Evolutionary conservation across 2,888 invertebrate species (phyloP).

Genomic region (Archips xylosteana): DNA sequence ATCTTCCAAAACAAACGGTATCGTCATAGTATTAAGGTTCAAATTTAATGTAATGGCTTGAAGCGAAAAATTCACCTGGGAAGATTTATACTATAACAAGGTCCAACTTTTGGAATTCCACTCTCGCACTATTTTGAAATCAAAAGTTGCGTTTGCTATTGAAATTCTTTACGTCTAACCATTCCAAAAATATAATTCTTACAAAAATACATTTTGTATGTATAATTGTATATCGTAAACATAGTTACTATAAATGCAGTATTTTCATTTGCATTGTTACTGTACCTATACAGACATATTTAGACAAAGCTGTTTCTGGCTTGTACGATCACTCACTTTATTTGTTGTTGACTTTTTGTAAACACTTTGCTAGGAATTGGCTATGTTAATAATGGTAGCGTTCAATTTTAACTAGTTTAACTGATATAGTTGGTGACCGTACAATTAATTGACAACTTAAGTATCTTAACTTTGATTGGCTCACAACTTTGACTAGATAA

Average conservation of each 20-base stretch:
- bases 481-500: constrained; percentile 34
- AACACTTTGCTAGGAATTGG: neutral
- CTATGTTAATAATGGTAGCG: neutral
- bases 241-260: constrained; percentile 1
- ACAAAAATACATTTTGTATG: neutral
- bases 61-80: too few relatives aligned
- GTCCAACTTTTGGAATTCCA: too few relatives aligned
- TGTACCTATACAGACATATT: neutral
- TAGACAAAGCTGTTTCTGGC: constrained; percentile 5
- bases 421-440: neutral
- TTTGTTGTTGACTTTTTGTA: neutral
- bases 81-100: too few relatives aligned
- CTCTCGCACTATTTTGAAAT: neutral
- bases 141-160: neutral
- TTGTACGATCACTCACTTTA: neutral
- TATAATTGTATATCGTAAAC: neutral
- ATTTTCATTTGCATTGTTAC: constrained; percentile 4
- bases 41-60: too few relatives aligned
- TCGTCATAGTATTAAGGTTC: too few relatives aligned
- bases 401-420: neutral
- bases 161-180: too few relatives aligned
- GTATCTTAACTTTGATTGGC: constrained; percentile 31
- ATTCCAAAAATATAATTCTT: too few relatives aligned
- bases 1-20: too few relatives aligned
- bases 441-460: constrained; percentile 11